Base-by-base conservation (phyloP, 2,797 vertebrate species). In the Manis javanica region DNA sequence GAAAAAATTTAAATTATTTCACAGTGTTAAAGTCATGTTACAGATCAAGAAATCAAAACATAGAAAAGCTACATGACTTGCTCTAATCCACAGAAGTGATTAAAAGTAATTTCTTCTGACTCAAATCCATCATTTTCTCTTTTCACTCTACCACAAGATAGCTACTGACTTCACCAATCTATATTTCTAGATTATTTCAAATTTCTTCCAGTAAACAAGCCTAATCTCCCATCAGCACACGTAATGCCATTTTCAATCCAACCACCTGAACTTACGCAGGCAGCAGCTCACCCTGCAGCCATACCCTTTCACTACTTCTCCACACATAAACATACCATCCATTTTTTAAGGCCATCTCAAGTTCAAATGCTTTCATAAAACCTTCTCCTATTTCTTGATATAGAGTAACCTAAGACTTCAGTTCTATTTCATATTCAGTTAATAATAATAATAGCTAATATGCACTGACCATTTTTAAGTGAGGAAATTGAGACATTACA, bases 11-110 rank as follows among this genome's bases (percentile, higher is more conserved):
- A 89, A 94, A 71, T 75, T 53, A 78, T 39, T 11, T 49, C 4
- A 3, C 3, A 42, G 81, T 71, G 69, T 5, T 19, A 31, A 78
- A 74, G 42, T 87, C 16, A 42, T 42, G 75, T 64, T 78, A 94
- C 1, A 69, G 42, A 97, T 31, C 66, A 96, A 90, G 49, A 98
- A 97, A 96, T 77, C 95, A 71, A 96, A 64, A 39, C 2, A 14
- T 51, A 74, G 31, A 66, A 90, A 94, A 46, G 13, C 24, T 89
- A 87, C 7, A 91, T 75, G 9, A 61, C 7, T 97, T 88, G 4
- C 4, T 82, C 66, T 85, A 69, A 71, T 68, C 14, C 49, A 3
- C 2, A 87, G 7, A 82, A 51, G 29, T 39, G 3, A 78, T 82
- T 85, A 12, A 87, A 81, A 95, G 81, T 77, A 42, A 42, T 49